phyloP scores from a whole-genome alignment of 1,140 invertebrate species.

The Pachypeltis micranthus region DNA sequence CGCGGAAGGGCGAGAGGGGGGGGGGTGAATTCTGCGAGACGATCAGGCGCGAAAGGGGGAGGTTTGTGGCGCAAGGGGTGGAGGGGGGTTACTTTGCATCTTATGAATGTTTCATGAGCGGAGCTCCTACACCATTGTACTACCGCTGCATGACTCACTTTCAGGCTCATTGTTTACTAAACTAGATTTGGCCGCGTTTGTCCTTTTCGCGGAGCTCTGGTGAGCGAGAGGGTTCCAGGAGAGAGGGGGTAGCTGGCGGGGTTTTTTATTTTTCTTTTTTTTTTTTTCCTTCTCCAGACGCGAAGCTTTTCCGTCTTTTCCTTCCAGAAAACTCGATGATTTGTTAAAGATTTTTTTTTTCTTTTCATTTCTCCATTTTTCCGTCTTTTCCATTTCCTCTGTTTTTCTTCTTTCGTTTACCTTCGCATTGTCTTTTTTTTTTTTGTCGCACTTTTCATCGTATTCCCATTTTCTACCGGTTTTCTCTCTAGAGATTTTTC shows the following conservation, averaged over 20 bases:
- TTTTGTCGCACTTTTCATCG: no score
- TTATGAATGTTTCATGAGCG: conserved; percentile 21
- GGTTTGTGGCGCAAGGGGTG: background rate
- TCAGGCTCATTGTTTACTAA: conserved; percentile 23
- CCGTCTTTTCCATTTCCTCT: no score
- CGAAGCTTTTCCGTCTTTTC: conserved; percentile 6
- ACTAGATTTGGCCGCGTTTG: conserved; percentile 23
- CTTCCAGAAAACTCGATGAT: conserved; percentile 7
- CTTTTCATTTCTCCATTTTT: background rate
- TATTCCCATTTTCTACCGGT: no score
- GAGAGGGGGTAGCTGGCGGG: no score
- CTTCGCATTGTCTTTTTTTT: no score
- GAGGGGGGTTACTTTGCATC: conserved; percentile 15
- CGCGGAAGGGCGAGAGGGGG: background rate
- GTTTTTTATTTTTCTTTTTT: no score
- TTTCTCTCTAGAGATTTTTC: no score
- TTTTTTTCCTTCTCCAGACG: conserved; percentile 3
- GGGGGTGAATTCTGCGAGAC: background rate
- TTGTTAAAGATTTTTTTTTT: conserved; percentile 7
- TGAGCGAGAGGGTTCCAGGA: no score
- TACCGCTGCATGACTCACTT: conserved; percentile 22
- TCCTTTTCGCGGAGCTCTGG: conserved; percentile 8
- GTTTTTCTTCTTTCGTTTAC: no score
- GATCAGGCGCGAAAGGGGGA: background rate
- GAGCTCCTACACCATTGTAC: conserved; percentile 20